These are phyloP conservation scores for Phoxinus dragarum DNA, from an alignment of 2,797 vertebrate species.

Conservation along the genomic window DNA sequence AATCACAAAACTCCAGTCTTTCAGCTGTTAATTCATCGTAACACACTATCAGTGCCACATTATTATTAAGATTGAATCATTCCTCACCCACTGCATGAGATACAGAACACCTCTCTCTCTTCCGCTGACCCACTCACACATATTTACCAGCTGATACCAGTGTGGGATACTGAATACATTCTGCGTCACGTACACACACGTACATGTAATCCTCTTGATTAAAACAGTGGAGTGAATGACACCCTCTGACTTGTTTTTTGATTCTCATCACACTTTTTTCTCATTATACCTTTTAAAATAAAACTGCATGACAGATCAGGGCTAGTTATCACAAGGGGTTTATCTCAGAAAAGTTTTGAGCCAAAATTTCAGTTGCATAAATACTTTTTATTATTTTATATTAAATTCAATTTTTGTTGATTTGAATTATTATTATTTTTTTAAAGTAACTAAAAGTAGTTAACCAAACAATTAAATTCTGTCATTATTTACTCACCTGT, in stretches of 20 bases:
- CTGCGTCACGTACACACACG: slow-evolving; percentile 4
- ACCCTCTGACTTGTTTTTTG: background rate
- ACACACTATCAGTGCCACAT: background rate
- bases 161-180: background rate
- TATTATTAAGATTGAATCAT: background rate
- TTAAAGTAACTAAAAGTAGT: background rate
- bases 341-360: background rate
- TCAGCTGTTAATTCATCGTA: slow-evolving; percentile 59
- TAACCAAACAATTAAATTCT: background rate
- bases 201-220: slow-evolving; percentile 30
- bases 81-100: background rate
- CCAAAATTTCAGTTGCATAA: background rate
- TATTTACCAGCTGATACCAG: background rate
- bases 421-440: too few species aligned
- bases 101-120: background rate
- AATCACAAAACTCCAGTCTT: slow-evolving; percentile 75
- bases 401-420: background rate
- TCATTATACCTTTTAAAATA: background rate
- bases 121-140: slow-evolving; percentile 9
- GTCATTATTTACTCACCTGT: background rate
- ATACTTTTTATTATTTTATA: background rate
- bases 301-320: background rate
- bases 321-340: background rate
- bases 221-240: slow-evolving; percentile 11
- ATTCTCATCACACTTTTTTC: background rate